A percentile compares a stretch with the other conserved stretches of the same genome.
Conservation (phyloP, 1,140 invertebrate genomes). For the Monomorium pharaonis region DNA sequence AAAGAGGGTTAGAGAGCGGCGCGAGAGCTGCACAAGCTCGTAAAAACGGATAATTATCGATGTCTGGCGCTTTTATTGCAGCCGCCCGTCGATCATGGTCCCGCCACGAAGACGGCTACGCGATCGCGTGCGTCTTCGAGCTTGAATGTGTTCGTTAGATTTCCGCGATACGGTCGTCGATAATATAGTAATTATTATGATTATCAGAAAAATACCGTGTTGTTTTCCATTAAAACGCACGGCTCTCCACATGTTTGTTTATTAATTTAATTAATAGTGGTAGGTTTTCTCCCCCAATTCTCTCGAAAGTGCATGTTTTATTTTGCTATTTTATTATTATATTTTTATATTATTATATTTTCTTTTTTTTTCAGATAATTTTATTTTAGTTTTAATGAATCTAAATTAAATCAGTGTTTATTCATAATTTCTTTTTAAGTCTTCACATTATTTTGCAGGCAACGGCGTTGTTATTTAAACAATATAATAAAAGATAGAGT, state of each 20-base stretch:
- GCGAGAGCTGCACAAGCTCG: slow-evolving; percentile 64
- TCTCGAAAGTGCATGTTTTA: not conserved
- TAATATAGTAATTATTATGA: slow-evolving; percentile 35
- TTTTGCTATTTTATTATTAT: not conserved
- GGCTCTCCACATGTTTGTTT: not conserved
- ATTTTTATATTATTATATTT: not conserved
- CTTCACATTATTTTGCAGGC: not conserved
- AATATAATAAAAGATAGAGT: not conserved
- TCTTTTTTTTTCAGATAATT: not conserved
- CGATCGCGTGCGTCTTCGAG: slow-evolving; percentile 31
- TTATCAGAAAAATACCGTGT: not conserved
- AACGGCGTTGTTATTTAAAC: not conserved
- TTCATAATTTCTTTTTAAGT: not conserved
- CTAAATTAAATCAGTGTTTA: not conserved
- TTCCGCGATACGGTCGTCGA: slow-evolving; percentile 28
- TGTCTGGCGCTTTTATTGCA: slow-evolving; percentile 79
- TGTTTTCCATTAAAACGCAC: not conserved
- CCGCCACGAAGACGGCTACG: slow-evolving; percentile 14
- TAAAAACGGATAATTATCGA: slow-evolving; percentile 83
- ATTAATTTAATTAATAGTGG: not conserved
- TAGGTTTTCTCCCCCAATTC: too few species aligned
- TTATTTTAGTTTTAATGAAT: not conserved
- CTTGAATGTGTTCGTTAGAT: slow-evolving; percentile 14
- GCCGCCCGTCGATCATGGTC: slow-evolving; percentile 60
- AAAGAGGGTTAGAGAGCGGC: not conserved